phyloP scores from a whole-genome alignment of 2,113 vertebrate species.

The Seriola aureovittata region DNA sequence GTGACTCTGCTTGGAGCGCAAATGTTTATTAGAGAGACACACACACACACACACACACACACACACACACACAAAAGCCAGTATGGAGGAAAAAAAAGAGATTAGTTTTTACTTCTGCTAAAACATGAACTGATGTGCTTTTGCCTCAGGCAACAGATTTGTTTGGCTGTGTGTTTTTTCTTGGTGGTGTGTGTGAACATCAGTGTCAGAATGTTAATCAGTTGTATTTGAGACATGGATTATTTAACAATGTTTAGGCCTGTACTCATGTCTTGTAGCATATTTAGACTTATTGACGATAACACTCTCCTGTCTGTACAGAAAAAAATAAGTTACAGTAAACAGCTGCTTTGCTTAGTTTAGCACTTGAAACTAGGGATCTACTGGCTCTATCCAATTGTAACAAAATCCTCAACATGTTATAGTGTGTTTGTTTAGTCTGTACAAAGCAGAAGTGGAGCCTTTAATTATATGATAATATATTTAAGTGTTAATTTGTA shows the following conservation, averaged over 20 bases:
- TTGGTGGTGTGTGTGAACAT: background rate
- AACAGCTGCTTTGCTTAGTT: background rate
- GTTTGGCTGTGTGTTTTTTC: conserved; percentile 35
- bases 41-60: background rate
- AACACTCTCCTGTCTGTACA: background rate
- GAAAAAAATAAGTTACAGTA: background rate
- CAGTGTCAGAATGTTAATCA: conserved; percentile 49
- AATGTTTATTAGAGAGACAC: conserved; percentile 63
- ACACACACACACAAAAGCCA: conserved; percentile 46
- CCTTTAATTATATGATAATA: background rate
- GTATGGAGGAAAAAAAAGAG: conserved; percentile 27
- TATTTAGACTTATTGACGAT: background rate
- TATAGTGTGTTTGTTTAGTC: background rate
- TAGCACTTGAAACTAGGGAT: background rate
- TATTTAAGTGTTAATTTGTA: background rate
- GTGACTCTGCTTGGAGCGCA: conserved; percentile 46
- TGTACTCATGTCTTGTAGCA: background rate
- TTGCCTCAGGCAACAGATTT: conserved; percentile 53
- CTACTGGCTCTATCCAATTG: background rate
- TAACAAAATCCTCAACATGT: background rate
- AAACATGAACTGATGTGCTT: conserved; percentile 49
- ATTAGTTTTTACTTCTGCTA: conserved; percentile 52
- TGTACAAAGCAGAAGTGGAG: background rate
- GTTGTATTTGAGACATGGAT: conserved; percentile 38
- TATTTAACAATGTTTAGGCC: conserved; percentile 13